Conservation (phyloP, 2,797 vertebrate genomes). For the Phalanger gymnotis region DNA sequence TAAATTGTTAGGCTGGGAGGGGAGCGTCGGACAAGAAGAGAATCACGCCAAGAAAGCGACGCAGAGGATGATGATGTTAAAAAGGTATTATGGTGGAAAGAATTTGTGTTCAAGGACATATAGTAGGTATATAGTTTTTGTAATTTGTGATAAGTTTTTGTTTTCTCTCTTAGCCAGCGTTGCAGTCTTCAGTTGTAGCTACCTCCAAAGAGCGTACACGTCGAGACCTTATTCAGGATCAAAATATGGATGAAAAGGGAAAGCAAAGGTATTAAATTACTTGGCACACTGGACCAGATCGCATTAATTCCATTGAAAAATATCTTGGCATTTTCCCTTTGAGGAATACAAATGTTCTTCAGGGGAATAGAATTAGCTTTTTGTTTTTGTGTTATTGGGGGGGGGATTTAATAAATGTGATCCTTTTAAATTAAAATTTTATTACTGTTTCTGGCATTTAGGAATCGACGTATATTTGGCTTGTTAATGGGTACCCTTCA, state of each 20-base stretch:
- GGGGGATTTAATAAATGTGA: neutral
- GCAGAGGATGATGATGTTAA: conserved; percentile 97
- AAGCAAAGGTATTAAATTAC: conserved; percentile 91
- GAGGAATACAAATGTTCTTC: neutral
- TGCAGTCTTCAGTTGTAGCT: conserved; percentile 99
- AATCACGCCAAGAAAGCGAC: conserved; percentile 97
- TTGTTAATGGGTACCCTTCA: conserved; percentile 99
- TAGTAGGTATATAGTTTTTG: neutral
- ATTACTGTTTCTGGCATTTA: conserved; percentile 76
- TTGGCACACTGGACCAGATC: neutral
- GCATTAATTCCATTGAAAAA: neutral
- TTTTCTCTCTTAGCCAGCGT: conserved; percentile 90
- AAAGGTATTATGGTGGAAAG: conserved; percentile 82
- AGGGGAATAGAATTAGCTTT: neutral
- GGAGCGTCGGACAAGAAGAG: conserved; percentile 97
- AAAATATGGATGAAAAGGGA: conserved; percentile 98
- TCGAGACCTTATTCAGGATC: conserved; percentile 99
- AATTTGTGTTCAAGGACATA: neutral
- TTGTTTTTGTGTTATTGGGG: conserved; percentile 1
- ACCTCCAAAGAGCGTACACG: conserved; percentile 99
- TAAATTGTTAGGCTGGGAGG: conserved; percentile 97
- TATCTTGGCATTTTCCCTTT: neutral
- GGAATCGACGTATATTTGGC: conserved; percentile 99
- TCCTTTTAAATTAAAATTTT: conserved; percentile 28
- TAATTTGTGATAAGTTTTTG: neutral